These are phyloP conservation scores for Bucorvus abyssinicus DNA, from an alignment of 2,797 vertebrate genomes.

Conservation along the genomic window DNA sequence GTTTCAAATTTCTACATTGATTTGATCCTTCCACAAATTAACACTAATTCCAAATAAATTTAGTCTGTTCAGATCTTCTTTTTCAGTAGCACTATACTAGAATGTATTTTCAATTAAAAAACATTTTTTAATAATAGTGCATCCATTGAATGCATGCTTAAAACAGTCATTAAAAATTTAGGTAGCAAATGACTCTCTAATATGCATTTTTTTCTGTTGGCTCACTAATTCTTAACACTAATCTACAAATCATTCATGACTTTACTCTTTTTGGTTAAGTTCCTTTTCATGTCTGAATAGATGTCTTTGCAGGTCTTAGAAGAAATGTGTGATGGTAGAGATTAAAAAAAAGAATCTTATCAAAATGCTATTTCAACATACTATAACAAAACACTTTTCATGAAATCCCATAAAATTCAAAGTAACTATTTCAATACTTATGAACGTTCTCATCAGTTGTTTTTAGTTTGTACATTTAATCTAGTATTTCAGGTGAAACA, in stretches of 20 bases:
- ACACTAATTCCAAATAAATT: neutral
- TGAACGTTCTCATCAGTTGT: neutral
- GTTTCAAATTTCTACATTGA: neutral
- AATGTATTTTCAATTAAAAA: neutral
- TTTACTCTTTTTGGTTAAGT: neutral
- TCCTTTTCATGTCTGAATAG: neutral
- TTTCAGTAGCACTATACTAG: neutral
- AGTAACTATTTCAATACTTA: constrained; percentile 1
- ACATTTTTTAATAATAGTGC: neutral
- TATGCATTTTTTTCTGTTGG: neutral
- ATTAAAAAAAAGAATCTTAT: neutral
- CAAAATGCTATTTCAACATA: neutral
- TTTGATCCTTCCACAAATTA: neutral
- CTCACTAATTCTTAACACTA: neutral
- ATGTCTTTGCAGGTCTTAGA: neutral
- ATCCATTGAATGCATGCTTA: neutral
- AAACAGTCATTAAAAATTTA: neutral
- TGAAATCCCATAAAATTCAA: neutral
- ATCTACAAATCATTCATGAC: neutral
- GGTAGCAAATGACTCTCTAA: neutral
- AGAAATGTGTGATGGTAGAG: neutral
- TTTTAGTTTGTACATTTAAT: neutral
- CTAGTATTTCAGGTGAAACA: neutral
- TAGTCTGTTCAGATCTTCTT: neutral
- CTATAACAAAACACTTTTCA: neutral